These are phyloP conservation scores for Semotilus atromaculatus DNA, from an alignment of 2,797 vertebrate species.

Conservation along the genomic window DNA sequence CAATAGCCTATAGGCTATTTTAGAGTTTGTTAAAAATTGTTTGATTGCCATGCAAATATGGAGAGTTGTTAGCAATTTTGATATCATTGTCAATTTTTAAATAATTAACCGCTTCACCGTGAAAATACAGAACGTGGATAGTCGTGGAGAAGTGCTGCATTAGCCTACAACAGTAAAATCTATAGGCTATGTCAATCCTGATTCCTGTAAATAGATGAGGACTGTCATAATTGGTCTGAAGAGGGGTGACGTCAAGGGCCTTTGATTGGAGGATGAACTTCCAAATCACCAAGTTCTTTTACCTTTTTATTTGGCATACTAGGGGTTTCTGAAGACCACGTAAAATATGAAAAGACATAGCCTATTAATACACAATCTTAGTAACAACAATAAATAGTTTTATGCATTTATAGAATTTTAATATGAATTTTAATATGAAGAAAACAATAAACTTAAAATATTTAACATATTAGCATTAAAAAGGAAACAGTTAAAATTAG, in stretches of 20 bases:
- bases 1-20: neutral
- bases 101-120: neutral
- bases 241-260: neutral
- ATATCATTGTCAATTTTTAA: too few relatives aligned
- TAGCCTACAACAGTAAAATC: neutral
- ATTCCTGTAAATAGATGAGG: neutral
- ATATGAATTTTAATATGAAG: too few relatives aligned
- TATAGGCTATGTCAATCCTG: neutral
- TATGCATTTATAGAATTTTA: neutral
- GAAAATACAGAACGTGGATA: neutral
- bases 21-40: neutral
- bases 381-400: neutral
- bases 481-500: neutral
- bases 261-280: neutral
- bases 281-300: neutral
- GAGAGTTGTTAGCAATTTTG: neutral
- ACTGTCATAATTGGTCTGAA: neutral
- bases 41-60: neutral
- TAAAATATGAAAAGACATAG: neutral
- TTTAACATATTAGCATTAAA: neutral
- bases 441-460: neutral
- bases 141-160: neutral
- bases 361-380: neutral
- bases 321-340: neutral
- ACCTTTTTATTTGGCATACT: neutral